phyloP scores from a whole-genome alignment of 2,888 invertebrate genomes.

The Hypercompe scribonia region DNA sequence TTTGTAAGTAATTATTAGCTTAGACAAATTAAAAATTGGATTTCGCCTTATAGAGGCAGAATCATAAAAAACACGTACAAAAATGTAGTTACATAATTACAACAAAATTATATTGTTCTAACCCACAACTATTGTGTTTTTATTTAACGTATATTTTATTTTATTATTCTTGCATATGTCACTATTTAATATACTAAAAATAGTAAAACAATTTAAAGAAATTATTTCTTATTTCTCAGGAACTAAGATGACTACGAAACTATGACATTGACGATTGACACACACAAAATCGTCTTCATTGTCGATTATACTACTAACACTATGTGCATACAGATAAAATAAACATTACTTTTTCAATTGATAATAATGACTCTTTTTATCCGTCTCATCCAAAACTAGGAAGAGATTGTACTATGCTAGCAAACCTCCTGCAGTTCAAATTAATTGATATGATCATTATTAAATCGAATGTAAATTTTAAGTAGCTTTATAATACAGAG shows the following conservation, averaged over 20 bases:
- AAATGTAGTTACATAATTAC: neutral
- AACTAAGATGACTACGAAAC: conserved; percentile 3
- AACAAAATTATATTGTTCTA: neutral
- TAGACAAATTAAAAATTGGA: neutral
- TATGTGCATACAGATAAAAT: neutral
- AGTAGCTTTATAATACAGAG: no score
- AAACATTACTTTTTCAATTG: neutral
- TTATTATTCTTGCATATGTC: neutral
- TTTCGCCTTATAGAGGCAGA: neutral
- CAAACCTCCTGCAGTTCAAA: no score
- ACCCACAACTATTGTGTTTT: neutral
- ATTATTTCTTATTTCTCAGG: neutral
- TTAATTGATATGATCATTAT: no score
- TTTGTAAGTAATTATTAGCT: neutral
- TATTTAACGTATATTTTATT: neutral
- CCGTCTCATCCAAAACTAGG: no score
- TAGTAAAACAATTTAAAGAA: neutral
- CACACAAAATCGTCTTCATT: neutral
- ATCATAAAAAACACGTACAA: neutral
- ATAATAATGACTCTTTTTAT: no score
- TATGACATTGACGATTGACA: conserved; percentile 1
- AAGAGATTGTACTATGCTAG: no score
- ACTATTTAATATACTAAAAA: neutral
- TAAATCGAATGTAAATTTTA: no score
- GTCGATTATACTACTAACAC: neutral